A percentile compares a stretch with the other conserved stretches of the same genome.
phyloP scores from a whole-genome alignment of 2,113 vertebrate species.

The Thalassarche chlororhynchos region DNA sequence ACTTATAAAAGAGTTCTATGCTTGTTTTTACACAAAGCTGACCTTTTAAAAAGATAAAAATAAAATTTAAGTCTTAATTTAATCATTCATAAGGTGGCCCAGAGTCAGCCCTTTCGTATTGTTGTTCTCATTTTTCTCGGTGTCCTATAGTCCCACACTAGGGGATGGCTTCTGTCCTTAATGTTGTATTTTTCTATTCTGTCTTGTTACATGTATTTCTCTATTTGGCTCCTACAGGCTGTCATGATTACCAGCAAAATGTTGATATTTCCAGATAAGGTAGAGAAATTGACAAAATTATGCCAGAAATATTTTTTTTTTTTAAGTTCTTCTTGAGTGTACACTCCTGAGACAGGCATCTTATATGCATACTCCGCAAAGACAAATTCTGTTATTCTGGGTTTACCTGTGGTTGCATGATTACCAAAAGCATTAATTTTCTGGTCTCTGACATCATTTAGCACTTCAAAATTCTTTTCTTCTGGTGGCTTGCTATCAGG shows the following conservation, averaged over 20 bases:
- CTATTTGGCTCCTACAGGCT: neutral
- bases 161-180: neutral
- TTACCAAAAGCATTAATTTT: neutral
- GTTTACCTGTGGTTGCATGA: neutral
- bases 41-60: neutral
- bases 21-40: neutral
- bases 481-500: neutral
- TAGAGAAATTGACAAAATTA: neutral
- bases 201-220: neutral
- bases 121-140: neutral
- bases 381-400: neutral
- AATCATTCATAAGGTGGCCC: neutral
- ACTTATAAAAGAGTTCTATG: neutral
- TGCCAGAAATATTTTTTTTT: neutral
- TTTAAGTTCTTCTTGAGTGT: neutral
- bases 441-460: neutral
- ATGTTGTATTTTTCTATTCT: neutral
- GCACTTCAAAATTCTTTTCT: neutral
- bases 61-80: neutral
- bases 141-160: neutral
- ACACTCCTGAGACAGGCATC: neutral
- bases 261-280: neutral
- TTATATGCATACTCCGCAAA: neutral
- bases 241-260: neutral
- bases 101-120: neutral